Base-by-base conservation (phyloP, 2,888 invertebrate genomes). In the Acleris literana region DNA sequence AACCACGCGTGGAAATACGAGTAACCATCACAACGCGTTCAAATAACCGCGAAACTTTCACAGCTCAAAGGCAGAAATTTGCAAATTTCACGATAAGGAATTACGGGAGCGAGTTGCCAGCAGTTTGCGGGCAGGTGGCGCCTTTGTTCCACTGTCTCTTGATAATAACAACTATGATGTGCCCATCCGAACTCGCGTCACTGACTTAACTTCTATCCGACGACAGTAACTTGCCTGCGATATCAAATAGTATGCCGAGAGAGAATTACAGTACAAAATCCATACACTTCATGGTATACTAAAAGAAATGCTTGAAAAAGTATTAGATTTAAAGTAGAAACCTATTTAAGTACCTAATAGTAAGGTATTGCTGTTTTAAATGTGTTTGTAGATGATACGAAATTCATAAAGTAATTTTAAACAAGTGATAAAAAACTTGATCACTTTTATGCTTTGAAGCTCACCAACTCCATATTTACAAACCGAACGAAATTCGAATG, bases 131-230 rank as follows among this genome's bases (percentile, higher is more conserved):
- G 74, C 81, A 85, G 83, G 80, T 84, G 81, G 76, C 69, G 76
- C 80, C 78, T 80, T 84, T 83, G 84, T 86, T 81, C 78, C 74
- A 74, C 71, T 77, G 76, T 76, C 79, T 78, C 80, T 73, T 81
- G 82, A 84, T 84, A 85, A 83, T 84, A 83, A 80, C 76, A 80
- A 85, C 81, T 83, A 81, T 82, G 80, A 81, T 81, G 76, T 68
- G 72, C 71, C 65, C 69, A 55, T 60, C 68, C 70, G 71, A 67
- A 77, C 65, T 79, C 76, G 77, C 71, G 53, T 60, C 71, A 73
- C 56, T 68, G 80, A 80, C 75, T 76, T 78, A 39, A 83, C 78
- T 84, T 82, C 69, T 62, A 72, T 71, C 33, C 20, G 44, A 29
- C 20, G 44, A 29, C 60, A 22, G 55, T 17, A 57, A 57, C 44